Evolutionary conservation across 2,113 vertebrate species (phyloP).

Genomic region (Megalops atlanticus): DNA sequence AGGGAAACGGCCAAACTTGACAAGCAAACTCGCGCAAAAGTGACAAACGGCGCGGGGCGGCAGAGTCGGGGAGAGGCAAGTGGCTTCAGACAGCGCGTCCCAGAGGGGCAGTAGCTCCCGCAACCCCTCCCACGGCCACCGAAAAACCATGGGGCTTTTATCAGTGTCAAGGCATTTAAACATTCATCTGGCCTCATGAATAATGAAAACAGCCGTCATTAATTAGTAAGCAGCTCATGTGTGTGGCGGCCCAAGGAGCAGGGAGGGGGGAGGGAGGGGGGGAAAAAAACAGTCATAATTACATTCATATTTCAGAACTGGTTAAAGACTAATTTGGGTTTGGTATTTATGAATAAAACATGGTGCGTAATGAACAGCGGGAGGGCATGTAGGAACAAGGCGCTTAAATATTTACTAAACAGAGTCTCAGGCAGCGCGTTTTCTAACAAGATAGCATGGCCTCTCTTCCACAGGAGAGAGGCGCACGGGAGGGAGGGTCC

Average conservation of each 20-base stretch:
- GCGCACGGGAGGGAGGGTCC: not conserved
- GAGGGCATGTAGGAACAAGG: constrained; percentile 65
- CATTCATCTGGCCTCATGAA: constrained; percentile 63
- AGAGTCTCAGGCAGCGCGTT: constrained; percentile 44
- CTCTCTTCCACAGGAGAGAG: not conserved
- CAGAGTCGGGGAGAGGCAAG: not conserved
- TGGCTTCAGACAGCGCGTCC: not conserved
- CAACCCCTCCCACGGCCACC: constrained; percentile 20
- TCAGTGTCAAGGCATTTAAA: constrained; percentile 61
- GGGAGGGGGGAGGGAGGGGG: not conserved
- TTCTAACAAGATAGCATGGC: constrained; percentile 38
- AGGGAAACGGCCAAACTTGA: not conserved
- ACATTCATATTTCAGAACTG: constrained; percentile 70
- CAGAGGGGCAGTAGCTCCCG: not conserved
- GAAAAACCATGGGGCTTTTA: constrained; percentile 50
- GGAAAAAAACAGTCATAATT: constrained; percentile 62
- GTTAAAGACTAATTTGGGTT: constrained; percentile 67
- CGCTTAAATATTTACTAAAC: constrained; percentile 70
- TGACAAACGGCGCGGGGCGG: not conserved
- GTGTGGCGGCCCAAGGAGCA: constrained; percentile 49
- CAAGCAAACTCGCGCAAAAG: not conserved
- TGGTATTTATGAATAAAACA: constrained; percentile 78
- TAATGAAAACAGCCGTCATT: constrained; percentile 63
- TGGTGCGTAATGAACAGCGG: constrained; percentile 64
- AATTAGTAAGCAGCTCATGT: constrained; percentile 64